Conservation (phyloP, 2,888 invertebrate species). For the Xestia c-nigrum region DNA sequence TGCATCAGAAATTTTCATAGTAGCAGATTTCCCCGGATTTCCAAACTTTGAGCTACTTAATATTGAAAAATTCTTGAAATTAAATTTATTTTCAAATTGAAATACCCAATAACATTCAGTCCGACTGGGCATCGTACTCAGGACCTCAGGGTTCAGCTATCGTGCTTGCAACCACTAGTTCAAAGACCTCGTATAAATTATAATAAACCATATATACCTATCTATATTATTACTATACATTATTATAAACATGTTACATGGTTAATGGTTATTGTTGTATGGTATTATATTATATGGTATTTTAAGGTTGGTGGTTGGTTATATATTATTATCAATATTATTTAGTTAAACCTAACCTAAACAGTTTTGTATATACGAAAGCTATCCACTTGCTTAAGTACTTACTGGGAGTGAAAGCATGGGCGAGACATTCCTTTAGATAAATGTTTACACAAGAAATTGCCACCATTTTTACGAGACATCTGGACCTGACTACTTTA, state of each 20-base stretch:
- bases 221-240: too few species aligned
- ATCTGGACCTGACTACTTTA: not conserved
- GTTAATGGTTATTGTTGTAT: too few species aligned
- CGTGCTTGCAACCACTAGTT: not conserved
- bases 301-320: too few species aligned
- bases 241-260: too few species aligned
- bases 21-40: too few species aligned
- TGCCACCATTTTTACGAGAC: not conserved
- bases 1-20: too few species aligned
- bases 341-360: not conserved
- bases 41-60: not conserved
- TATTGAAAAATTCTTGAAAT: not conserved
- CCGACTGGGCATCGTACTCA: not conserved
- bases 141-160: not conserved
- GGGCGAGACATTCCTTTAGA: not conserved
- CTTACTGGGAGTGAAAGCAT: not conserved
- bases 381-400: not conserved
- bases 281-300: too few species aligned
- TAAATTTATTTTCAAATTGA: not conserved
- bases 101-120: not conserved
- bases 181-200: not conserved
- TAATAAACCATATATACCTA: too few species aligned
- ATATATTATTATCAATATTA: not conserved
- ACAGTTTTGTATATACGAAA: not conserved
- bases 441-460: not conserved